Conservation (phyloP, 1,140 invertebrate genomes). For the Thaumatotibia leucotreta region DNA sequence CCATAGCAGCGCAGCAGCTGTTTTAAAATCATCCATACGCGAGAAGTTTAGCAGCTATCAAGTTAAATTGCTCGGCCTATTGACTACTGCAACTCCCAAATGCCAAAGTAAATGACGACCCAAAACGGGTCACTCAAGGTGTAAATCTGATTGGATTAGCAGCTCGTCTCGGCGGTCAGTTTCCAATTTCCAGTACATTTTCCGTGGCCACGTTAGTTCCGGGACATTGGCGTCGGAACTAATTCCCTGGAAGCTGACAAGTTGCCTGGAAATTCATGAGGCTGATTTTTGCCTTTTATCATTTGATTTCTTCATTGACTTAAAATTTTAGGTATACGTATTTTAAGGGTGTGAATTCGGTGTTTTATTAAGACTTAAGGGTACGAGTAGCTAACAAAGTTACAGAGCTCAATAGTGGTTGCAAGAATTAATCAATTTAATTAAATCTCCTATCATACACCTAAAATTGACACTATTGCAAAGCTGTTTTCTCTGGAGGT, state of each 20-base stretch:
- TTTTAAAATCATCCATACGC: not conserved
- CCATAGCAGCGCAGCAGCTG: too few relatives aligned
- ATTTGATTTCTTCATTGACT: not conserved
- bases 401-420: too few relatives aligned
- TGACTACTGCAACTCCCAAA: not conserved
- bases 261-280: conserved; percentile 32
- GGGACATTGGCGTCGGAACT: conserved; percentile 28
- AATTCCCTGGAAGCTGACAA: conserved; percentile 34
- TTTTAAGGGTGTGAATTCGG: not conserved
- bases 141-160: not conserved
- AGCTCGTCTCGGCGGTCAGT: conserved; percentile 21
- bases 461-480: too few relatives aligned
- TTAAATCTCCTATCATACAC: too few relatives aligned
- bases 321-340: not conserved
- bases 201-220: conserved; percentile 37
- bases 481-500: too few relatives aligned
- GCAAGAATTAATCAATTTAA: too few relatives aligned
- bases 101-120: not conserved
- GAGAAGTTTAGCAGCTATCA: not conserved
- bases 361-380: too few relatives aligned
- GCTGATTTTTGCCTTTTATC: not conserved
- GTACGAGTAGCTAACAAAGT: too few relatives aligned
- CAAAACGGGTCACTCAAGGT: not conserved
- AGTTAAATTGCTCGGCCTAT: not conserved
- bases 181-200: conserved; percentile 36